Percentiles rank a stretch among this genome's conserved stretches.
Conservation (phyloP, 1,140 invertebrate genomes). For the Trichoplusia ni region DNA sequence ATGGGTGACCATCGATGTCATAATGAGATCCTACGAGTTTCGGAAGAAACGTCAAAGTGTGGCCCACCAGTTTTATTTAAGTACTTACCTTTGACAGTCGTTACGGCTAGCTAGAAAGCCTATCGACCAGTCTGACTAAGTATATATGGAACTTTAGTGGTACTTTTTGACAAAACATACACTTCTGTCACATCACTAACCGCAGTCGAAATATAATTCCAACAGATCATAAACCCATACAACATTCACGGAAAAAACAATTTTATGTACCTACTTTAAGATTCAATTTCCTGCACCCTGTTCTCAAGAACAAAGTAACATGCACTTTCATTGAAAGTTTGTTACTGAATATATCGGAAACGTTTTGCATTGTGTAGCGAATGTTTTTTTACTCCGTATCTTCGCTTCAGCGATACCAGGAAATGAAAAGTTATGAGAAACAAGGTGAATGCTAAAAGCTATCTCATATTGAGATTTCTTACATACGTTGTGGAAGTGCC, state of each 20-base stretch:
- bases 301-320: conserved; percentile 4
- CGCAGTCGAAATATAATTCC: neutral
- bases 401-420: neutral
- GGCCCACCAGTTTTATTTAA: too few relatives aligned
- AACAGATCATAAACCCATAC: neutral
- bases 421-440: conserved; percentile 9
- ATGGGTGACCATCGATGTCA: too few relatives aligned
- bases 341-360: conserved; percentile 5
- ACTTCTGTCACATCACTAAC: conserved; percentile 18
- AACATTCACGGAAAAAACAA: neutral
- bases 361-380: conserved; percentile 11
- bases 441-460: neutral
- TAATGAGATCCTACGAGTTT: too few relatives aligned
- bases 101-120: too few relatives aligned
- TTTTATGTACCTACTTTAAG: neutral
- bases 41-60: too few relatives aligned
- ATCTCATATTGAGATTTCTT: neutral
- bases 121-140: too few relatives aligned
- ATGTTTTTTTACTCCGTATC: neutral
- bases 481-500: too few relatives aligned
- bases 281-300: neutral
- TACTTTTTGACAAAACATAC: conserved; percentile 3
- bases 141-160: too few relatives aligned
- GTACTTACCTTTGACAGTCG: too few relatives aligned
- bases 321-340: conserved; percentile 16